phyloP scores from a whole-genome alignment of 2,113 vertebrate genomes.

The Neolamprologus cancellatus region DNA sequence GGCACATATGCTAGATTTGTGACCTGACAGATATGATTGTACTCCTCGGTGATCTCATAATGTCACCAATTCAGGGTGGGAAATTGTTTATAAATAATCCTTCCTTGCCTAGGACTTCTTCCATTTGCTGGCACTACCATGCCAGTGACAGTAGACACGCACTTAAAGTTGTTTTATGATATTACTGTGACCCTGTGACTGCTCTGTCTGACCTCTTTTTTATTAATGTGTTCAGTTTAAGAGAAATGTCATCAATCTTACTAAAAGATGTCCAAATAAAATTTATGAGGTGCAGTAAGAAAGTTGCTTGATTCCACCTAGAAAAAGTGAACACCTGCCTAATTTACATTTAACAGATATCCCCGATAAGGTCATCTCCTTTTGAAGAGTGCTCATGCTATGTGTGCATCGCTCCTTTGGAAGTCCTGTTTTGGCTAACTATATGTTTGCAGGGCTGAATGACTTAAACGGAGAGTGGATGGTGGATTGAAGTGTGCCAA shows the following conservation, averaged over 20 bases:
- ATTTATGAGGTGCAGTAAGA: background rate
- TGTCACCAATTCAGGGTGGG: background rate
- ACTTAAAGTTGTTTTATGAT: background rate
- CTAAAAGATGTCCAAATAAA: background rate
- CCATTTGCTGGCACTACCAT: background rate
- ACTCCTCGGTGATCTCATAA: background rate
- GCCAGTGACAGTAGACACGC: background rate
- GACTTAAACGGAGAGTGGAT: background rate
- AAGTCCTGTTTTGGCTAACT: background rate
- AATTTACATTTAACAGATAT: background rate
- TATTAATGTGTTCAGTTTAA: background rate
- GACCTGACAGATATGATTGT: background rate
- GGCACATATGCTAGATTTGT: background rate
- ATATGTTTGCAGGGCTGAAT: background rate
- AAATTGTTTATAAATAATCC: background rate
- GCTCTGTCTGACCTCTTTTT: background rate
- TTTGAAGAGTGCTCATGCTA: background rate
- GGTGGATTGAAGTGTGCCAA: background rate
- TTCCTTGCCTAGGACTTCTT: background rate
- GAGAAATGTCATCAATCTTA: background rate
- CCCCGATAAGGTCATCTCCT: background rate
- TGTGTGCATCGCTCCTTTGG: background rate
- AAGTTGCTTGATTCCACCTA: background rate
- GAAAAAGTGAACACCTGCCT: background rate
- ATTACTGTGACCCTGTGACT: background rate